Evolutionary conservation across 2,888 invertebrate genomes (phyloP).

Genomic region (Suillia variegata): DNA sequence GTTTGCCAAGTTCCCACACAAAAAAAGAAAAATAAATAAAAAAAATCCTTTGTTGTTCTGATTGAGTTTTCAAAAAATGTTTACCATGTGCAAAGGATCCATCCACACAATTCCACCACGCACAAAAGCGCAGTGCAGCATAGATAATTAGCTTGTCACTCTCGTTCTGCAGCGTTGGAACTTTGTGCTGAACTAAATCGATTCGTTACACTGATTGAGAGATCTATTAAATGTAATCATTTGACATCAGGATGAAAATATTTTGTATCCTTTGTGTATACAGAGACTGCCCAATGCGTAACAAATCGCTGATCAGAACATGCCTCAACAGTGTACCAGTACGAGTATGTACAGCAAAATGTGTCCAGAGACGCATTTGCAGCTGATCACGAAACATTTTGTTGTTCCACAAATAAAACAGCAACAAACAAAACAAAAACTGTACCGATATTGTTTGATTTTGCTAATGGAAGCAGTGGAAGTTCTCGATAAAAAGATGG

Average conservation of each 20-base stretch:
- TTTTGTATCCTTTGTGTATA: constrained; percentile 52
- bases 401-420: constrained; percentile 29
- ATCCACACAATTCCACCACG: no score
- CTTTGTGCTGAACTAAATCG: constrained; percentile 42
- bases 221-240: constrained; percentile 62
- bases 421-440: constrained; percentile 21
- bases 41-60: constrained; percentile 6
- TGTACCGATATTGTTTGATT: no score
- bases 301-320: constrained; percentile 36
- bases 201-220: constrained; percentile 61
- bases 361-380: neutral
- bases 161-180: neutral
- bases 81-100: no score
- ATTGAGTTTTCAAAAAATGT: no score
- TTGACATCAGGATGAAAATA: constrained; percentile 62
- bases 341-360: no score
- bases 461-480: no score
- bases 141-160: neutral
- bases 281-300: constrained; percentile 52
- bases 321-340: no score
- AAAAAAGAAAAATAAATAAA: constrained; percentile 5
- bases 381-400: neutral
- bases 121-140: no score
- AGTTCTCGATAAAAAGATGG: no score
- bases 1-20: no score